A percentile compares a stretch with the other conserved stretches of the same genome.
Conservation (phyloP, 1,140 invertebrate genomes). For the Procambarus clarkii region DNA sequence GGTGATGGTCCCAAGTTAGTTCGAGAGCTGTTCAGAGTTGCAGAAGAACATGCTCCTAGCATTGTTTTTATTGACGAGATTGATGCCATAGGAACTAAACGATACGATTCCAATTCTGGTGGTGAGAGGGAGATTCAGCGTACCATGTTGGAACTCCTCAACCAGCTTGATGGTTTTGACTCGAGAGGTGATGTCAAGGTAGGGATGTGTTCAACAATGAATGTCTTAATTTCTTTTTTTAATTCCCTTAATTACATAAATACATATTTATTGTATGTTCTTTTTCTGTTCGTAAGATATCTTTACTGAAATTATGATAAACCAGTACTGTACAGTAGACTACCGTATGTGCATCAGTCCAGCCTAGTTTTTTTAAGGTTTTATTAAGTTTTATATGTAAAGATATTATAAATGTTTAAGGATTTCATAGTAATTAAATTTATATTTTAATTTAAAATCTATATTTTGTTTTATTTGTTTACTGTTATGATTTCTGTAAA, state of each 20-base stretch:
- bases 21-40: slow-evolving; percentile 97
- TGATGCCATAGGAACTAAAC: slow-evolving; percentile 99
- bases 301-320: too few species aligned
- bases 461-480: too few species aligned
- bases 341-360: too few species aligned
- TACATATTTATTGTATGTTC: too few species aligned
- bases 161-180: slow-evolving; percentile 99
- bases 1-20: slow-evolving; percentile 99
- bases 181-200: slow-evolving; percentile 96
- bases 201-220: slow-evolving; percentile 14
- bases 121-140: slow-evolving; percentile 99
- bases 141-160: slow-evolving; percentile 99
- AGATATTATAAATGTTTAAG: neutral
- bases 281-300: too few species aligned
- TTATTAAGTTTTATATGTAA: too few species aligned
- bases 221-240: too few species aligned
- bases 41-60: slow-evolving; percentile 99
- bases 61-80: slow-evolving; percentile 99
- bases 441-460: neutral
- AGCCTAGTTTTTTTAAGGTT: too few species aligned
- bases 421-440: neutral
- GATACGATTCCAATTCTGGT: slow-evolving; percentile 99
- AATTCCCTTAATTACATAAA: too few species aligned
- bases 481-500: too few species aligned
- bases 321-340: too few species aligned